Evolutionary conservation across 2,888 invertebrate species (phyloP).

Genomic region (Sisyra nigra): DNA sequence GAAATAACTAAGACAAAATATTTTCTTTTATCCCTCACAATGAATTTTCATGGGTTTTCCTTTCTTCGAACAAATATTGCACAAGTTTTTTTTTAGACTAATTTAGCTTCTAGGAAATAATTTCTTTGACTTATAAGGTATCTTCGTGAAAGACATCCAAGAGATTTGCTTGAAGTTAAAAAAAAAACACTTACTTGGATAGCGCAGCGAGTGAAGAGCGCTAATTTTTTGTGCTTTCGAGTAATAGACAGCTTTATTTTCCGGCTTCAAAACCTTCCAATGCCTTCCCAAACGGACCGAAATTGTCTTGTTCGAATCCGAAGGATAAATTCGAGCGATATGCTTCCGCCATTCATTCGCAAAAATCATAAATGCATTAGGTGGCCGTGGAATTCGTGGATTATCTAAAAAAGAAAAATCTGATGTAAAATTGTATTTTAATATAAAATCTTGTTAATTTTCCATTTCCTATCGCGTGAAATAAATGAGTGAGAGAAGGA

Average conservation of each 20-base stretch:
- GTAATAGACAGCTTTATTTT: conserved; percentile 37
- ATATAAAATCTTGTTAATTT: not conserved
- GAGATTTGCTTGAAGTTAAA: no score
- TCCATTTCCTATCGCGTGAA: no score
- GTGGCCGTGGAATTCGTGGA: conserved; percentile 38
- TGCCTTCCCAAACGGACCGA: conserved; percentile 38
- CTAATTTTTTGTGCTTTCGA: conserved; percentile 35
- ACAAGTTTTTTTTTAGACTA: no score
- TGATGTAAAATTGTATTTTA: not conserved
- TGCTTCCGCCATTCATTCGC: conserved; percentile 42
- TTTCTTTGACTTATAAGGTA: no score
- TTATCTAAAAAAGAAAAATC: not conserved
- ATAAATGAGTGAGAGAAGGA: no score
- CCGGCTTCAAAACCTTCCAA: conserved; percentile 37
- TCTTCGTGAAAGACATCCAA: no score
- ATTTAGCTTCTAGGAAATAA: no score
- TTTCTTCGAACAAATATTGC: no score
- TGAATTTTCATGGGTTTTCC: no score
- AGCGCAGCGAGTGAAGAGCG: conserved; percentile 41
- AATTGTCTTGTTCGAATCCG: conserved; percentile 43
- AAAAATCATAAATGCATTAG: conserved; percentile 47
- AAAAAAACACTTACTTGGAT: conserved; percentile 31
- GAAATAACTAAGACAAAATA: no score
- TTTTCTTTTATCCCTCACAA: no score
- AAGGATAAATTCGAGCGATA: conserved; percentile 34